These are phyloP conservation scores for Dolichallabes microphthalmus DNA, from an alignment of 2,113 vertebrate genomes.

Conservation along the genomic window DNA sequence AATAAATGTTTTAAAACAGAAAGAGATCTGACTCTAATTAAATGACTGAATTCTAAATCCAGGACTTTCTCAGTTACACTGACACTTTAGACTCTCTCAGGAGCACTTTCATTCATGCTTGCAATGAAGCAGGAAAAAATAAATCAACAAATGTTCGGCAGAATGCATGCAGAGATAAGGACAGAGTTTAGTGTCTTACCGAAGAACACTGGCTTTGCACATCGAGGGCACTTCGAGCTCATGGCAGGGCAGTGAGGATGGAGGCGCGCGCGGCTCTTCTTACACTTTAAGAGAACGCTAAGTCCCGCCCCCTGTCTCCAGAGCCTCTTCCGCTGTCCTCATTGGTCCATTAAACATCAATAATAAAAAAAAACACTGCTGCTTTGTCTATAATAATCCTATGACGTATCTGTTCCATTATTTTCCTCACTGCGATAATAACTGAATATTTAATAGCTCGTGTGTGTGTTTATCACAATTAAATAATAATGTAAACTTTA, in stretches of 20 bases:
- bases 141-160: no score
- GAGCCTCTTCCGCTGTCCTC: background rate
- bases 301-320: background rate
- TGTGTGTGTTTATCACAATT: background rate
- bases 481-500: background rate
- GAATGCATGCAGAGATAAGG: background rate
- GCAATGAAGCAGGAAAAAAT: background rate
- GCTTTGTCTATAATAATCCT: background rate
- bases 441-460: background rate
- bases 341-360: conserved; percentile 3
- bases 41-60: background rate
- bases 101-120: background rate
- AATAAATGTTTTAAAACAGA: background rate
- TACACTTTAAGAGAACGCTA: background rate
- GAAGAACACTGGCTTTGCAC: conserved; percentile 53
- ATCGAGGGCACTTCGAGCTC: conserved; percentile 51
- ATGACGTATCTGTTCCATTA: background rate
- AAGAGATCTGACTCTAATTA: background rate
- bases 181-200: conserved; percentile 37
- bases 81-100: background rate
- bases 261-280: background rate
- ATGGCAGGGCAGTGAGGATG: conserved; percentile 20
- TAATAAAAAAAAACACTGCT: background rate
- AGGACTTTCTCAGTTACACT: background rate
- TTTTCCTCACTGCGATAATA: background rate